Conservation (phyloP, 2,888 invertebrate genomes). For the Ceriagrion tenellum region DNA sequence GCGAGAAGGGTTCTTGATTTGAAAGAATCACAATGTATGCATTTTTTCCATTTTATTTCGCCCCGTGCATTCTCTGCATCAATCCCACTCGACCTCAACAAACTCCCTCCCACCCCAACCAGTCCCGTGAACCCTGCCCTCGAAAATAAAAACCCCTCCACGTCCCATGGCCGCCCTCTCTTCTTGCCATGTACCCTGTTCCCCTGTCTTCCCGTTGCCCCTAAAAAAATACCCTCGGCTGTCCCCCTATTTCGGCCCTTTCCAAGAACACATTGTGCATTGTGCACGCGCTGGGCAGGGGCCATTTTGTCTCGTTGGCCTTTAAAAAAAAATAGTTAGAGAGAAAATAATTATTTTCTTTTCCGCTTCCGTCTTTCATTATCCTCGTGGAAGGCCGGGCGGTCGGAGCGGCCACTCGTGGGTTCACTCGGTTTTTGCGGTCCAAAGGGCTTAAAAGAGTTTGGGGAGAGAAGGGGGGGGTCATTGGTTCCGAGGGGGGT, state of each 20-base stretch:
- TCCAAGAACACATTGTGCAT: conserved; percentile 42
- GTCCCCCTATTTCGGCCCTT: background rate
- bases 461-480: too few relatives aligned
- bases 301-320: conserved; percentile 41
- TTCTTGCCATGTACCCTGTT: background rate
- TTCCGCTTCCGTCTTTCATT: conserved; percentile 22
- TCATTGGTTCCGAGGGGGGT: background rate
- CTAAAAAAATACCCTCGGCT: background rate
- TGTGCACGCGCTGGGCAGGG: background rate
- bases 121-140: too few relatives aligned
- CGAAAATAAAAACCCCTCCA: too few relatives aligned
- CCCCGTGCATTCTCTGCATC: background rate
- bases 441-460: conserved; percentile 37
- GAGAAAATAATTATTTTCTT: background rate
- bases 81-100: too few relatives aligned
- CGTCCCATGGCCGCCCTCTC: background rate
- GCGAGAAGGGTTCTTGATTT: background rate
- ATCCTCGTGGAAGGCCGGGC: background rate
- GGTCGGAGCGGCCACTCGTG: conserved; percentile 4
- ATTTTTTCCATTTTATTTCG: background rate
- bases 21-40: background rate
- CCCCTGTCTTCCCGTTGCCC: background rate
- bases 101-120: background rate
- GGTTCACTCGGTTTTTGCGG: conserved; percentile 62
- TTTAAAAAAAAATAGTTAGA: background rate